phyloP scores from a whole-genome alignment of 2,888 invertebrate genomes.

The Idaea aversata region DNA sequence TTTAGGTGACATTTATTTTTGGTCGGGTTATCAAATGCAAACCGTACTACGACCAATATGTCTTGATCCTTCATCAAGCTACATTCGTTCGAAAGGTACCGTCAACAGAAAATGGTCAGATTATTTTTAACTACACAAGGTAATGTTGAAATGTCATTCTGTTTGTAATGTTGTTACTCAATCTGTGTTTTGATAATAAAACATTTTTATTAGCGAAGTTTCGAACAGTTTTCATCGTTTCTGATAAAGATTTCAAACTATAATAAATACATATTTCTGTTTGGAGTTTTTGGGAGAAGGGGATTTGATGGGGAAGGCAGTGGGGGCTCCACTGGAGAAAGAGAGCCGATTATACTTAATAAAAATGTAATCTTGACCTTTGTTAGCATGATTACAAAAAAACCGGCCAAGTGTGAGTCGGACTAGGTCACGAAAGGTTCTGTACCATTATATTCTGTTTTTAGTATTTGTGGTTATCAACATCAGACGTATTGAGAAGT shows the following conservation, averaged over 20 bases:
- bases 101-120: not conserved
- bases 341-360: no score
- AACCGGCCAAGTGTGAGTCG: no score
- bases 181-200: slow-evolving; percentile 26
- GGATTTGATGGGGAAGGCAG: no score
- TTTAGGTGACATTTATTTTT: not conserved
- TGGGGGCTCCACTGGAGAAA: no score
- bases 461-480: no score
- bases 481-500: no score
- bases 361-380: no score
- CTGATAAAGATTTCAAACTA: not conserved
- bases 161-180: slow-evolving; percentile 32
- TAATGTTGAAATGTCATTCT: slow-evolving; percentile 37
- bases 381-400: no score
- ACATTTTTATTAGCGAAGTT: slow-evolving; percentile 4
- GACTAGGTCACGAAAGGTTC: no score
- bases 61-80: not conserved
- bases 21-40: not conserved
- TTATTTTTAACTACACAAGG: not conserved
- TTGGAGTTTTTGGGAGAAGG: no score
- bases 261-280: not conserved
- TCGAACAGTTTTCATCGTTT: not conserved
- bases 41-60: not conserved
- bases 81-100: not conserved
- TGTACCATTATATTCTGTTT: no score